phyloP scores from a whole-genome alignment of 2,888 invertebrate genomes.

The Lutraria lutraria region DNA sequence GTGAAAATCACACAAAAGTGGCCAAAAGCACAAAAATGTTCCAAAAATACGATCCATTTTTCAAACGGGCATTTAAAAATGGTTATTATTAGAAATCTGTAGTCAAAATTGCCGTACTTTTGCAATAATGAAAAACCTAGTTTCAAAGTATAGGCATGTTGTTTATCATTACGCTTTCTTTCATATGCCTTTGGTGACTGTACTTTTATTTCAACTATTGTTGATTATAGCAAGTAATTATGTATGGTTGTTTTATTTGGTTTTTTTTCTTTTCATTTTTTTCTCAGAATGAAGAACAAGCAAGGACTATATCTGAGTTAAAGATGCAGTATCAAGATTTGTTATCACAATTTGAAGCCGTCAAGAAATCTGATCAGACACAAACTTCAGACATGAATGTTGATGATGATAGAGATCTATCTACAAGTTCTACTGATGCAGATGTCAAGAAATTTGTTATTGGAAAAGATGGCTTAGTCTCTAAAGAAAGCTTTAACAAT shows the following conservation, averaged over 20 bases:
- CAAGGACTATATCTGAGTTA: neutral
- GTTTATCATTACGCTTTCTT: too few species aligned
- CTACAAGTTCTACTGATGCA: neutral
- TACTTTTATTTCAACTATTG: neutral
- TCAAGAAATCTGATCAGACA: neutral
- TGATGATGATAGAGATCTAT: neutral
- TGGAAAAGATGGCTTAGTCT: neutral
- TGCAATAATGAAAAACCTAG: too few species aligned
- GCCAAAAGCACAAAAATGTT: too few species aligned
- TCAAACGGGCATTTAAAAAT: too few species aligned
- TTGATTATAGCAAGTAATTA: neutral
- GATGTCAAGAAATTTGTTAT: neutral
- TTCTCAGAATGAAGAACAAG: neutral
- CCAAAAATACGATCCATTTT: too few species aligned
- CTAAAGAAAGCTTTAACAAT: neutral
- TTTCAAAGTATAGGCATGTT: too few species aligned
- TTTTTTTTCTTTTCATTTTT: neutral
- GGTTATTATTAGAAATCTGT: too few species aligned
- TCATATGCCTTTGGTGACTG: too few species aligned
- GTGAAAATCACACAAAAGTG: too few species aligned
- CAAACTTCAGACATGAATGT: neutral
- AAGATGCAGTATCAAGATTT: conserved; percentile 15
- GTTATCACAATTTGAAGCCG: neutral
- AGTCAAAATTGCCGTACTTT: too few species aligned
- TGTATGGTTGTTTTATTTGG: too few species aligned